These are phyloP conservation scores for Augochlorella aurata DNA, from an alignment of 2,888 invertebrate genomes.

Conservation along the genomic window DNA sequence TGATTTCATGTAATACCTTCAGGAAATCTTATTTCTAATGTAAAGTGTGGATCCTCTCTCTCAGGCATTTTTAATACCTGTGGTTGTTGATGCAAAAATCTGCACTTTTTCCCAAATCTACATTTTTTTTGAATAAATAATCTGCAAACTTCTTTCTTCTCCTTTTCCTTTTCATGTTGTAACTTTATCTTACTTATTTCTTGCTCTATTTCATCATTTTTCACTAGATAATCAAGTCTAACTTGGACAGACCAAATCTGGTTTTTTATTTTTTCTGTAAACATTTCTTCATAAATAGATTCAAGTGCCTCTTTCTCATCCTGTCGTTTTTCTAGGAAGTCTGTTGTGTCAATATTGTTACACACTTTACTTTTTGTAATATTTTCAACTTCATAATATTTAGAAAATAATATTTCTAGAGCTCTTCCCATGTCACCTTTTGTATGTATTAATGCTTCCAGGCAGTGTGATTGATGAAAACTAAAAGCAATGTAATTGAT, in stretches of 20 bases:
- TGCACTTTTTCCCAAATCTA: conserved; percentile 89
- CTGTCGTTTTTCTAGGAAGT: conserved; percentile 86
- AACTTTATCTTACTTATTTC: conserved; percentile 75
- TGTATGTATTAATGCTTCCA: conserved; percentile 88
- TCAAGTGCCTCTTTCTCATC: conserved; percentile 90
- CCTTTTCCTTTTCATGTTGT: conserved; percentile 82
- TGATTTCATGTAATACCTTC: conserved; percentile 79
- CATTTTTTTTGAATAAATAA: conserved; percentile 86
- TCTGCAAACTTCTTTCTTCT: conserved; percentile 86
- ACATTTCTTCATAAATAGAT: conserved; percentile 89
- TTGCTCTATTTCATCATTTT: conserved; percentile 82
- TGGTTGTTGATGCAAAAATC: conserved; percentile 87
- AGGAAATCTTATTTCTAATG: conserved; percentile 90
- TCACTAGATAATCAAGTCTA: conserved; percentile 86
- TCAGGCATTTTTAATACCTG: conserved; percentile 77
- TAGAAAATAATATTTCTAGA: conserved; percentile 87
- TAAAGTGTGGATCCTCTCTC: conserved; percentile 82
- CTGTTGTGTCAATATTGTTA: conserved; percentile 82
- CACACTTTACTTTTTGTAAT: conserved; percentile 80
- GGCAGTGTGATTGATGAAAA: conserved; percentile 89
- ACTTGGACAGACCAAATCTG: conserved; percentile 88
- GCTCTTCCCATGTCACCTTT: conserved; percentile 88
- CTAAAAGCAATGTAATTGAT: conserved; percentile 83
- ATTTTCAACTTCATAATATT: conserved; percentile 86
- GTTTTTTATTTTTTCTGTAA: conserved; percentile 87